Conservation (phyloP, 2,113 vertebrate genomes). For the Coptodon bakossiorum region DNA sequence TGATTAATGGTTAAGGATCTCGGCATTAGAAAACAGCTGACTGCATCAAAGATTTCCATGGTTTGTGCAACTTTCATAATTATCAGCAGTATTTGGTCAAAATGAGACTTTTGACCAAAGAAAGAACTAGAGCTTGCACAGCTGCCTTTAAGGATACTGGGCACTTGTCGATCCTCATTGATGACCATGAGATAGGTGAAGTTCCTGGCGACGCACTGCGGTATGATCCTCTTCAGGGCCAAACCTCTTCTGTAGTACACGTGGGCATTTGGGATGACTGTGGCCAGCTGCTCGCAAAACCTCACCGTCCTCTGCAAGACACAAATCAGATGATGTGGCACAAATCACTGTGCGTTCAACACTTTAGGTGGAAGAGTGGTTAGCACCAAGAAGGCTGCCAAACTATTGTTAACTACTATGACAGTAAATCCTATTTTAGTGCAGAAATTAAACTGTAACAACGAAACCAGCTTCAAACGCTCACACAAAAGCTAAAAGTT, state of each 20-base stretch:
- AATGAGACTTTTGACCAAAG: background rate
- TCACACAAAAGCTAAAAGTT: background rate
- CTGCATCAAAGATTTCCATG: background rate
- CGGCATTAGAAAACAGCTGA: background rate
- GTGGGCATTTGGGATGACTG: slow-evolving; percentile 86
- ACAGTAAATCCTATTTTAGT: background rate
- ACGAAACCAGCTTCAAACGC: background rate
- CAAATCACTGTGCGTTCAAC: background rate
- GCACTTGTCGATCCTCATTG: slow-evolving; percentile 90
- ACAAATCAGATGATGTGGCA: background rate
- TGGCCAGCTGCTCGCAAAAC: slow-evolving; percentile 88
- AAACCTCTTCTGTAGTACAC: slow-evolving; percentile 96
- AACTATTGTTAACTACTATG: background rate
- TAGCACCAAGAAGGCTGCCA: background rate
- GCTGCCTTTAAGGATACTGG: slow-evolving; percentile 84
- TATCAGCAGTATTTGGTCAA: background rate
- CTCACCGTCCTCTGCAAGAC: slow-evolving; percentile 84
- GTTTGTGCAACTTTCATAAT: background rate
- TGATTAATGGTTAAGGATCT: slow-evolving; percentile 65
- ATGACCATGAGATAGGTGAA: slow-evolving; percentile 93
- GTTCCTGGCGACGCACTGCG: slow-evolving; percentile 86
- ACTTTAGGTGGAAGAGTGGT: background rate
- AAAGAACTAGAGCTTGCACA: background rate
- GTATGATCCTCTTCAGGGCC: slow-evolving; percentile 92
- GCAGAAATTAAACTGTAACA: rapidly evolving